Percentiles rank a stretch among this genome's conserved stretches.
phyloP scores from a whole-genome alignment of 2,888 invertebrate genomes.

The Chrysodeixis includens region DNA sequence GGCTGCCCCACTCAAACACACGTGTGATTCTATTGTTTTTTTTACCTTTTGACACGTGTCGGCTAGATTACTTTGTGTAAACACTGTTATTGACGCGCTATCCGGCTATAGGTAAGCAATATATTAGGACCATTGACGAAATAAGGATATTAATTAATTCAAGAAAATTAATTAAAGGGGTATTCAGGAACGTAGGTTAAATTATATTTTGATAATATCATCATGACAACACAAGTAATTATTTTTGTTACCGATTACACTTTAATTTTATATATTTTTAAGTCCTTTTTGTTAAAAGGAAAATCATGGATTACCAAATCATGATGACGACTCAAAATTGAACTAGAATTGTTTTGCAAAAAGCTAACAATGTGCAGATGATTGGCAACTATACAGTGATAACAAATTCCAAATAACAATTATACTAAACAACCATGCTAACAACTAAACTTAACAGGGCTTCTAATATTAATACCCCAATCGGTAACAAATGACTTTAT shows the following conservation, averaged over 20 bases:
- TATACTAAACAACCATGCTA: slow-evolving; percentile 11
- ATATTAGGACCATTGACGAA: too few species aligned
- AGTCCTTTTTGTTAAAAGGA: too few species aligned
- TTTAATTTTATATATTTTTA: too few species aligned
- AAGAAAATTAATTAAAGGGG: too few species aligned
- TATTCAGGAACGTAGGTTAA: too few species aligned
- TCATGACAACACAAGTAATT: too few species aligned
- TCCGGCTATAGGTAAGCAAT: background rate
- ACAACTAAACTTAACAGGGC: slow-evolving; percentile 27
- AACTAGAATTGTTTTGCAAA: too few species aligned
- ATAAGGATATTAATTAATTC: too few species aligned
- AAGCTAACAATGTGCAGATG: background rate
- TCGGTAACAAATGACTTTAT: slow-evolving; percentile 34
- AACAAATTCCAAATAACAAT: background rate
- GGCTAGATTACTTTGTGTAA: slow-evolving; percentile 16
- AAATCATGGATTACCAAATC: too few species aligned
- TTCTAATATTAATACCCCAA: slow-evolving; percentile 37
- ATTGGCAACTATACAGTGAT: background rate
- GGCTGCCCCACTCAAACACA: slow-evolving; percentile 23
- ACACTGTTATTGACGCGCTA: slow-evolving; percentile 1
- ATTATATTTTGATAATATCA: too few species aligned
- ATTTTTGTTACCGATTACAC: too few species aligned
- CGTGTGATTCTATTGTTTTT: slow-evolving; percentile 24
- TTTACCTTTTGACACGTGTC: slow-evolving; percentile 21
- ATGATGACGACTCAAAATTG: too few species aligned